Evolutionary conservation across 2,113 vertebrate genomes (phyloP).

Genomic region (Psittacula cyanocephala): DNA sequence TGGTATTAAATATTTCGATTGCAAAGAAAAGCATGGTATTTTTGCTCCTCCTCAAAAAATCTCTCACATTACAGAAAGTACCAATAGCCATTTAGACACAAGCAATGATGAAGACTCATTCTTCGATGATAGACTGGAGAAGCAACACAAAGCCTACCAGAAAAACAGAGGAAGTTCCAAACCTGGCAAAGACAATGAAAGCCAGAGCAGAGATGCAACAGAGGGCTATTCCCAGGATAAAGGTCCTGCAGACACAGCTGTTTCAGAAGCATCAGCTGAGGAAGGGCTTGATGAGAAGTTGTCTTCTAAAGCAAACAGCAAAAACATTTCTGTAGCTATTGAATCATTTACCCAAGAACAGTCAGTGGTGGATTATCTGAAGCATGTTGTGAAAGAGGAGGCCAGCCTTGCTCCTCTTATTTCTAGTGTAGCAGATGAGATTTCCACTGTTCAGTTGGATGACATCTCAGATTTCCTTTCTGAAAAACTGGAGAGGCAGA

Average conservation of each 20-base stretch:
- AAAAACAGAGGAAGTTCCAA: constrained; percentile 39
- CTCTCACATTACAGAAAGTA: constrained; percentile 79
- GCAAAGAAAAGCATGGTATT: constrained; percentile 87
- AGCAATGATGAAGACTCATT: constrained; percentile 84
- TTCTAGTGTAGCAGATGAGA: constrained; percentile 28
- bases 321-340: not conserved
- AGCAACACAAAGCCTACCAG: constrained; percentile 50
- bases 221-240: constrained; percentile 51
- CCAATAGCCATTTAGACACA: constrained; percentile 69
- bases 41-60: constrained; percentile 94
- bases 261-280: constrained; percentile 40
- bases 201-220: constrained; percentile 11
- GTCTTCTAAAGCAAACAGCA: not conserved
- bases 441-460: constrained; percentile 15
- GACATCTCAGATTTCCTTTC: constrained; percentile 64
- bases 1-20: constrained; percentile 87
- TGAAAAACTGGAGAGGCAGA: constrained; percentile 68
- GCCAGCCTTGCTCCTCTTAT: not conserved
- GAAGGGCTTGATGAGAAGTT: constrained; percentile 27
- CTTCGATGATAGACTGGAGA: constrained; percentile 72
- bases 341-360: constrained; percentile 34
- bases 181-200: constrained; percentile 45
- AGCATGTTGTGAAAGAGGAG: constrained; percentile 46
- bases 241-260: not conserved
- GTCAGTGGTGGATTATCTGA: constrained; percentile 50